A percentile compares a stretch with the other conserved stretches of the same genome.
These are phyloP conservation scores for Orthosia cruda DNA, from an alignment of 2,888 invertebrate species.

Conservation along the genomic window DNA sequence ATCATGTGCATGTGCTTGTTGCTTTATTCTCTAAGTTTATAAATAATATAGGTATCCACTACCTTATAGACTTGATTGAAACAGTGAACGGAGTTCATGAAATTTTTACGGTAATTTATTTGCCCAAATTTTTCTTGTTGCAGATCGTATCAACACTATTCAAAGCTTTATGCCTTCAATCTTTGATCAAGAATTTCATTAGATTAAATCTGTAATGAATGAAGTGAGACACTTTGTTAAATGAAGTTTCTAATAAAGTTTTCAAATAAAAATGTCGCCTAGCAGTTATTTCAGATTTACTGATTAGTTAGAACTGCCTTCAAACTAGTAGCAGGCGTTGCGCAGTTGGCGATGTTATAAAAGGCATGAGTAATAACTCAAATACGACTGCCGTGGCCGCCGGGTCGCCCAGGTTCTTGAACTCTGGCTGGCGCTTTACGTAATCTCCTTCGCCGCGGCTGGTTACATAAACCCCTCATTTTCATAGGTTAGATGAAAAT, in stretches of 20 bases:
- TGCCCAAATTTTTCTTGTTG: neutral
- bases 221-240: neutral
- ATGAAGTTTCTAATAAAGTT: neutral
- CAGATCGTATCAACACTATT: neutral
- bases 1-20: neutral
- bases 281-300: constrained; percentile 7
- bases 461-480: constrained; percentile 63
- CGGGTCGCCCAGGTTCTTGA: constrained; percentile 74
- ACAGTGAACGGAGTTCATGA: neutral
- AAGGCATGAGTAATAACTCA: constrained; percentile 52
- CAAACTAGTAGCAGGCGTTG: constrained; percentile 20
- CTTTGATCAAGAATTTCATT: neutral
- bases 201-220: neutral
- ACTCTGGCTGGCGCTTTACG: constrained; percentile 68
- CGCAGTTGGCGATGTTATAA: constrained; percentile 14
- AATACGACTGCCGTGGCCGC: constrained; percentile 42
- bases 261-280: neutral
- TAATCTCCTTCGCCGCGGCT: constrained; percentile 59
- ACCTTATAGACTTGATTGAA: neutral
- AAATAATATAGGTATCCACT: too few species aligned
- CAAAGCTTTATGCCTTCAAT: neutral
- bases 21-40: neutral
- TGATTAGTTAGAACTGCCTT: constrained; percentile 4
- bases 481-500: constrained; percentile 38
- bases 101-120: neutral